Evolutionary conservation across 2,888 invertebrate genomes (phyloP).

Genomic region (Tipula lateralis): DNA sequence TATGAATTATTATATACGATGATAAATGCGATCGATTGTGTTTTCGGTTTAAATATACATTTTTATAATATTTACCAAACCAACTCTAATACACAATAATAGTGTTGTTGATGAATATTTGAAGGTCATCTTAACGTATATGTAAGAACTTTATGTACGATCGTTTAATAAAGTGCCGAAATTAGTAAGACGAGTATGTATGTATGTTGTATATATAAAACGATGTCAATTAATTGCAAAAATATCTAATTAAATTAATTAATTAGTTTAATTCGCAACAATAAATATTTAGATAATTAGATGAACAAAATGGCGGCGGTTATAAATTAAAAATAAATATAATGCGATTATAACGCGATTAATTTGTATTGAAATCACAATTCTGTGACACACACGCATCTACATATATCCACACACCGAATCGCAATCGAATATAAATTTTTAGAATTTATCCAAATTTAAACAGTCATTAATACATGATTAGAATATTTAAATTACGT

Average conservation of each 20-base stretch:
- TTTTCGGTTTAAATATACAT: neutral
- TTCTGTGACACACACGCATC: neutral
- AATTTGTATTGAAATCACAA: neutral
- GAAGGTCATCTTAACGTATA: neutral
- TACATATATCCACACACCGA: neutral
- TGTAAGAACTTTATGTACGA: neutral
- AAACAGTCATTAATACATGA: neutral
- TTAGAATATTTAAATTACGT: neutral
- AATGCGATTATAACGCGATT: neutral
- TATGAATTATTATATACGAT: neutral
- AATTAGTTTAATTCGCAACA: neutral
- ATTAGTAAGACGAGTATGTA: neutral
- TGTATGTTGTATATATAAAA: neutral
- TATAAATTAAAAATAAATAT: neutral
- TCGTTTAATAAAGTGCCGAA: neutral
- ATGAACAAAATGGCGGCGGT: neutral
- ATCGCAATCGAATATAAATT: neutral
- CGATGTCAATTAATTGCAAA: neutral
- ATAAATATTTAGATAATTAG: neutral
- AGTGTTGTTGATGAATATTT: neutral
- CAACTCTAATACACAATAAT: neutral
- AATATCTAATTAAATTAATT: neutral
- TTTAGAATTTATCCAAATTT: neutral
- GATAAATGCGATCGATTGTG: constrained; percentile 3
- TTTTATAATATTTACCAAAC: neutral